These are phyloP conservation scores for Tapirus indicus DNA, from an alignment of 2,797 vertebrate species.

Conservation along the genomic window DNA sequence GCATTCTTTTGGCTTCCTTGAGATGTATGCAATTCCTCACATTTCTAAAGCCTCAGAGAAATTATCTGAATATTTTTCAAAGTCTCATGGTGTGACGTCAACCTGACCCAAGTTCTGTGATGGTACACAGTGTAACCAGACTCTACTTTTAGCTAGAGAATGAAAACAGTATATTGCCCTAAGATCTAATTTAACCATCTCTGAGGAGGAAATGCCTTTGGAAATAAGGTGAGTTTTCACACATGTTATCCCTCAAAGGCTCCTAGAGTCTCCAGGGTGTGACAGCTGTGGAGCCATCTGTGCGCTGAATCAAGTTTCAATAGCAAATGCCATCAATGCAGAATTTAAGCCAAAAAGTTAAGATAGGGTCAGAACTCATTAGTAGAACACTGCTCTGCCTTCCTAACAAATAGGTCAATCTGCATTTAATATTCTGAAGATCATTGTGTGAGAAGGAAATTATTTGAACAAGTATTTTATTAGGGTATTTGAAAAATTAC, in stretches of 20 bases:
- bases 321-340: conserved; percentile 9
- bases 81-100: background rate
- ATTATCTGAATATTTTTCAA: background rate
- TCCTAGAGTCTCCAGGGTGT: conserved; percentile 57
- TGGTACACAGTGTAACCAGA: background rate
- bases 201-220: conserved; percentile 49
- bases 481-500: background rate
- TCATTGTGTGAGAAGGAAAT: background rate
- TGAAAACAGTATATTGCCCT: background rate
- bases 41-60: background rate
- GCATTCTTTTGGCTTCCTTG: background rate
- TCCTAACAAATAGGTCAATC: background rate
- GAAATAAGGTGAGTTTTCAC: conserved; percentile 64
- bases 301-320: conserved; percentile 41
- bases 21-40: background rate
- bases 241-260: conserved; percentile 76
- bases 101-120: background rate
- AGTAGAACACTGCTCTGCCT: background rate
- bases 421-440: background rate
- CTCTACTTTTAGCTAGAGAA: background rate
- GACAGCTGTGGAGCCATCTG: conserved; percentile 79
- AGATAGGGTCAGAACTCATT: conserved; percentile 16
- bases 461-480: conserved; percentile 7
- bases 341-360: conserved; percentile 52
- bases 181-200: conserved; percentile 49